Base-by-base conservation (phyloP, 2,797 vertebrate genomes). In the Ciconia nigra region DNA sequence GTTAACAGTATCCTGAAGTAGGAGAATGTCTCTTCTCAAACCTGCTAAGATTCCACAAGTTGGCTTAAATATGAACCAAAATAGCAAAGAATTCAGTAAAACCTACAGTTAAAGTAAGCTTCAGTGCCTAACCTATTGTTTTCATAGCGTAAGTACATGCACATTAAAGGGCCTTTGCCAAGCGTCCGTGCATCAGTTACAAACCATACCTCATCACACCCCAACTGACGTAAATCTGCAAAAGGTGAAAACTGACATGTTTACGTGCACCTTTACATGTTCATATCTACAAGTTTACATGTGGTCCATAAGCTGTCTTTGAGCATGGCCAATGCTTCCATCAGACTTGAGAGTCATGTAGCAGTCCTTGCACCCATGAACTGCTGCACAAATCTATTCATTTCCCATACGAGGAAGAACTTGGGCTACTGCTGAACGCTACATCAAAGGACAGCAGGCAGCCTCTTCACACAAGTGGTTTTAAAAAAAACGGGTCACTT, bases 291-390 rank as follows among this genome's bases (percentile, higher is more conserved):
- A 63, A 35, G 66, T 74, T 74, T 15, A 85, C 54, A 74, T 1
- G 0, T 8, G 17, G n/a, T 37, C 47, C 42, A 52, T 1, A 41
- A 21, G 28, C 31, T 87, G 35, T 77, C 19, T 42, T 8, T 10
- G 49, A 89, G 76, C 74, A 78, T 2, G n/a, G 49, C 20, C 74
- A 69, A 20, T 17, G 31, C 15, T 28, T 76, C 58, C 35, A 55
- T 39, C n/a, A 67, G 49, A 63, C 65, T 55, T 31, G 2, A 1
- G 2, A 61, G 54, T 13, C 24, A 70, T 3, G 20, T 0, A 1
- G 24, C 33, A 66, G 20, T 59, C 52, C 46, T 42, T 19, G n/a
- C 13, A 28, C 13, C 55, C 31, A 19, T 7, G 13, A 69, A 28
- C 15, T n/a, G 19, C 16, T 67, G 41, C 9, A 65, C 62, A 85